Base-by-base conservation (phyloP, 1,140 invertebrate genomes). In the Rhysida immarginata region DNA sequence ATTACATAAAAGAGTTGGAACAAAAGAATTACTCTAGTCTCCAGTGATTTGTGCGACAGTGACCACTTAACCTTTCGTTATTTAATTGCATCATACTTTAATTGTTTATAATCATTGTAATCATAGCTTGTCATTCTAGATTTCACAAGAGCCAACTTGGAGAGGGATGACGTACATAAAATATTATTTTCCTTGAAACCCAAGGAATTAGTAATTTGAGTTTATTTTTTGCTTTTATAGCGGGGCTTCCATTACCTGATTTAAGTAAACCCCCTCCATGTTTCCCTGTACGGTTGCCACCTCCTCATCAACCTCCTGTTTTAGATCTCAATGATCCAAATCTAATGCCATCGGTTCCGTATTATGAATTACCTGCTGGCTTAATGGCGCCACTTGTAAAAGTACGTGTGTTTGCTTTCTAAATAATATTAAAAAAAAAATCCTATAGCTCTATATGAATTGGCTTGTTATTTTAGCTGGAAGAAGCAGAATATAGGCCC, bases 301-400 rank as follows among this genome's bases (percentile, higher is more conserved):
- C 49, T 18, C 58, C 55, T 23, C 57, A 45, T 23, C 56, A 53
- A 42, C 25, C 49, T 2, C 54, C 27, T 2, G 21, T 56, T 23
- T 2, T 51, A 13, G 49, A 51, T 26, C 49, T 25, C 25, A 55
- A 62, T 25, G 60, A 61, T 50, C 84, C 88, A 60, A 66, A 68
- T 25, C 71, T 89, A 51, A 80, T 92, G 71, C 92, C 92, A 14
- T 84, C 85, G 53, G 83, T 92, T 59, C 92, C 93, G 49, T 98
- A 97, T 68, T 97, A 86, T 69, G 94, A 98, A 67, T 74, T 97
- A 53, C 95, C 95, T 16, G 93, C 93, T 59, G 93, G 91, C 52
- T 72, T 97, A 0, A 96, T 96, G 83, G 89, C 92, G 27, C 88
- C 91, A 13, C 73, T 96, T 8, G 87, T 97, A 54, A 90, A 88